Base-by-base conservation (phyloP, 2,797 vertebrate species). In the Staurois parvus region DNA sequence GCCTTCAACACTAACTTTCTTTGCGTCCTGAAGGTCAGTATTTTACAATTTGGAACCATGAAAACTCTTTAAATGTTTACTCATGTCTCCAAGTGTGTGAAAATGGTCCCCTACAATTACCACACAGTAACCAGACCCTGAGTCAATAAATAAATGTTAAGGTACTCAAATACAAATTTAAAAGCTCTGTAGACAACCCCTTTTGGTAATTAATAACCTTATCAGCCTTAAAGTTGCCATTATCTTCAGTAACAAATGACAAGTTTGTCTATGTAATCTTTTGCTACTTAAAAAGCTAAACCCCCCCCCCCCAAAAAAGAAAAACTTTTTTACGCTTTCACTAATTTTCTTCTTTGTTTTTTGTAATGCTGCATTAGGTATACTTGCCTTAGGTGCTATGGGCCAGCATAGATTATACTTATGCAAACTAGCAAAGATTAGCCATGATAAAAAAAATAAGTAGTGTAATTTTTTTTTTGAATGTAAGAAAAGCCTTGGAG, bases 31-130 rank as follows among this genome's bases (percentile, higher is more conserved):
- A 29, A 32, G 72, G 72, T 81, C 78, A 76, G 32, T 11, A 34
- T 75, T 0, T 42, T 29, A 21, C 2, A 59, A 45, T 11, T 69
- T 17, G n/a, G 40, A 69, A 75, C 40, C 42, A 75, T 66, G 26
- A 79, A 72, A 68, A 26, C 32, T 30, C 42, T 70, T 56, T 24
- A 77, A n/a, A 37, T 79, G 13, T 79, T 84, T 79, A 84, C 19
- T 45, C 19, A 42, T 21, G n/a, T 40, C 45, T 75, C 17, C 45
- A 84, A 70, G 48, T 69, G 30, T 29, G 64, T 78, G 34, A 84
- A 69, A 59, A 13, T 69, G 52, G 40, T 62, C 74, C 45, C 66
- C 56, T 72, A 66, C 72, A 6, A 56, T 76, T 64, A 69, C 72
- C 74, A 84, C 76, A 29, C 28, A 77, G 32, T 30, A 70, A 24